Evolutionary conservation across 30 jellyfish, hydroid and myxozoan genomes (phyloP).

Genomic region (Aurelia aurita complex sp. Pacific): DNA sequence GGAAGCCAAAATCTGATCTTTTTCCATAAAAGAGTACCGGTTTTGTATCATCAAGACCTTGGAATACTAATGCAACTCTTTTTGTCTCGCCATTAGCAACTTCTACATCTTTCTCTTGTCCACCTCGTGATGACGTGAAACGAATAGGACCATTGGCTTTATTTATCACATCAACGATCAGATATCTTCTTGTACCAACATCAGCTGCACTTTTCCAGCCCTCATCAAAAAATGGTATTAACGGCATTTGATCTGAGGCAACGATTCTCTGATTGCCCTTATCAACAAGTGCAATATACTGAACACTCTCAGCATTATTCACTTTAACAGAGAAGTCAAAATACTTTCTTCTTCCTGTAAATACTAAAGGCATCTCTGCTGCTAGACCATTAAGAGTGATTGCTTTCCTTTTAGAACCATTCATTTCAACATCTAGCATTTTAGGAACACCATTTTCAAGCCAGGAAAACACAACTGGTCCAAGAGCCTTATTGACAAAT

Average conservation of each 20-base stretch:
- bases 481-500: constrained; percentile 12
- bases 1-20: constrained; percentile 29
- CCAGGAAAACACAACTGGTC: constrained; percentile 39
- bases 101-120: background rate
- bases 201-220: background rate
- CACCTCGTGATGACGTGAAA: background rate
- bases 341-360: constrained; percentile 28
- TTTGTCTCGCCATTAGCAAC: background rate
- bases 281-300: background rate
- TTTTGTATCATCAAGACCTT: constrained; percentile 1
- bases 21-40: constrained; percentile 31
- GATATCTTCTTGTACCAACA: background rate
- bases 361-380: background rate
- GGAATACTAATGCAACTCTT: constrained; percentile 26
- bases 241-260: constrained; percentile 9
- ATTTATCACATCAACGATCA: constrained; percentile 25
- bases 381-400: constrained; percentile 16
- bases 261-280: background rate
- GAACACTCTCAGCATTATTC: constrained; percentile 7
- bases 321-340: constrained; percentile 28
- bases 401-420: background rate
- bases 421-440: constrained; percentile 1
- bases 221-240: constrained; percentile 18
- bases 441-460: constrained; percentile 5
- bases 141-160: constrained; percentile 21